Base-by-base conservation (phyloP, 2,888 invertebrate species). In the Molanna angustata region DNA sequence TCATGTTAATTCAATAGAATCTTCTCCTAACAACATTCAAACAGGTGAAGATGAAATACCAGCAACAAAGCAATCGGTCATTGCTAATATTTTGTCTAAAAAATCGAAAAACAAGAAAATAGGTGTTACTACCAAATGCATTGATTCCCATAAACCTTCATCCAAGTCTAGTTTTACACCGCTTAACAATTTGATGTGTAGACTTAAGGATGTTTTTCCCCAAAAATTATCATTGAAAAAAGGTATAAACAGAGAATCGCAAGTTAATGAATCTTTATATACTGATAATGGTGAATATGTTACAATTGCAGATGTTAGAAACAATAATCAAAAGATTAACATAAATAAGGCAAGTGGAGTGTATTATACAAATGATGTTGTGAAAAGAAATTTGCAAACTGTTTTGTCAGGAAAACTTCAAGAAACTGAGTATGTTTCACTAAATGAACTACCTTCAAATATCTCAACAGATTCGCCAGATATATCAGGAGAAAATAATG, bases 281-380 rank as follows among this genome's bases (percentile, higher is more conserved):
- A 67, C 67, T 39, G 86, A 86, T 69, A 75, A 80, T 54, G 91
- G 90, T 61, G 91, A 91, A 73, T 91, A 91, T 70, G 91, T 91
- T 7, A 90, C 90, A 44, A 88, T 91, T 64, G 86, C 90, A 35
- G 90, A 91, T 70, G 84, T 88, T 50, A 82, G 84, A 67, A 88
- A 88, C 67, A 88, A 88, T 65, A 88, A 89, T 65, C 82, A 85
- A 65, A 84, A 83, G 65, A 62, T 69, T 21, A 71, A 66, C 60
- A 61, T 73, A 1, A 73, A 74, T 57, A 70, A 70, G 62, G 67
- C 70, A 33, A 52, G 64, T 52, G 71, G 69, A 54, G 67, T 78
- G 52, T 80, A 80, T 64, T 86, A 85, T 62, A 83, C 82, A 55
- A 87, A 84, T 67, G 86, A 87, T 64, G 73, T 83, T 47, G 78